Base-by-base conservation (phyloP, 2,797 vertebrate genomes). In the Phylloscopus collybita region DNA sequence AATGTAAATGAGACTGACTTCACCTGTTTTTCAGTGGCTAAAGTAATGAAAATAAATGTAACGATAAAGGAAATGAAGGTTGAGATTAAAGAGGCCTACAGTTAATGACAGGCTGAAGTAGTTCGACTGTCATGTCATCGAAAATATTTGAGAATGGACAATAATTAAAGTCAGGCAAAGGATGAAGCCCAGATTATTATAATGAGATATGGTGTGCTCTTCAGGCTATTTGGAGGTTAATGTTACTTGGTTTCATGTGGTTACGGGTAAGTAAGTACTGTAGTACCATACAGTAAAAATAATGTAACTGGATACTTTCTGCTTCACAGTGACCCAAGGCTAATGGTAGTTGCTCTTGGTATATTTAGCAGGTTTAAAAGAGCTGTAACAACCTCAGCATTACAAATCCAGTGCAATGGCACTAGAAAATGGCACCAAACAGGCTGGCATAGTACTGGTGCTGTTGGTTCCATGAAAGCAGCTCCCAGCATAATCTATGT, bases 91-190 rank as follows among this genome's bases (percentile, higher is more conserved):
- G 92, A 95, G 93, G 94, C 91, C 93, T 88, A 70, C 78, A 92
- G 83, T 95, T 97, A 98, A 97, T 97, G 95, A 97, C 94, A 97
- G 96, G 96, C 95, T 97, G 96, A 95, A 97, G 96, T 97, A 97
- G 95, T 97, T 97, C 96, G 98, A 95, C 95, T 97, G 97, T 97
- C 97, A 96, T 78, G 70, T 88, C 97, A 96, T 94, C 34, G 45
- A 97, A 96, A 97, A 97, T 84, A 80, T 87, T 94, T 97, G 92
- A 96, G 94, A 96, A 96, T 93, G 94, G 96, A 96, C 97, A 97
- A 97, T 97, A 98, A 98, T 98, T 98, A 97, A 97, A 97, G 95
- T 82, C 96, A 96, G 95, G 94, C 94, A 96, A 97, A 95, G 96
- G 94, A 96, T 92, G 79, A 91, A 95, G 90, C 97, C 94, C 92